These are phyloP conservation scores for Macroteleia sp. DNA, from an alignment of 2,888 invertebrate genomes.

Conservation along the genomic window DNA sequence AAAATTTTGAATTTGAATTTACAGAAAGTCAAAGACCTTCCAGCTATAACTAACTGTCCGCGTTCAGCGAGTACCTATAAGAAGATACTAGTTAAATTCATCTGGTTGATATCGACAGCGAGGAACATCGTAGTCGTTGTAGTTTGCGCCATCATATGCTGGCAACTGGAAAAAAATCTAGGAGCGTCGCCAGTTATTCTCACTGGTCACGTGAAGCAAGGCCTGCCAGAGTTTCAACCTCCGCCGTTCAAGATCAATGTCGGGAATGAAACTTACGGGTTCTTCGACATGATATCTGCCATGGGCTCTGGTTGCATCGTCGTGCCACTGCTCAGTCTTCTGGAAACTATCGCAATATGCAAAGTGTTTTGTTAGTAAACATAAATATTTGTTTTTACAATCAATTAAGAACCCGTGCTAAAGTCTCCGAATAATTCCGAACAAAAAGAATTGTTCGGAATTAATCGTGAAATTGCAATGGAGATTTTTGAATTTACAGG, in stretches of 20 bases:
- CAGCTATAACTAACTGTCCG: slow-evolving; percentile 83
- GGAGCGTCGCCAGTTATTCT: slow-evolving; percentile 87
- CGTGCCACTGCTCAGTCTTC: slow-evolving; percentile 87
- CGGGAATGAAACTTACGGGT: slow-evolving; percentile 85
- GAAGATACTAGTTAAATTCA: slow-evolving; percentile 85
- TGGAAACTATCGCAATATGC: slow-evolving; percentile 89
- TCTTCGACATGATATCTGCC: slow-evolving; percentile 86
- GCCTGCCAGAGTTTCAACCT: slow-evolving; percentile 87
- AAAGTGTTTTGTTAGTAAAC: slow-evolving; percentile 87
- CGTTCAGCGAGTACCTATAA: slow-evolving; percentile 84
- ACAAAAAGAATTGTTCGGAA: too few species aligned
- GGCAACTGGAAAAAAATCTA: slow-evolving; percentile 87
- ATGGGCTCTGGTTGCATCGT: slow-evolving; percentile 88
- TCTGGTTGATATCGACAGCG: slow-evolving; percentile 90
- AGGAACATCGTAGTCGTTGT: slow-evolving; percentile 91
- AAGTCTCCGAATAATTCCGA: too few species aligned
- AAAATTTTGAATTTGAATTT: too few species aligned
- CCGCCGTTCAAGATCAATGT: slow-evolving; percentile 89
- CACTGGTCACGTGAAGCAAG: slow-evolving; percentile 89
- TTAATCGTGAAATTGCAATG: too few species aligned
- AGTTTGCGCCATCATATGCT: slow-evolving; percentile 88
- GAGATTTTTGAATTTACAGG: too few species aligned
- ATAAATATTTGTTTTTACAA: too few species aligned
- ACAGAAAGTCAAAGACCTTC: slow-evolving; percentile 90
- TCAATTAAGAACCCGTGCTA: too few species aligned